Conservation (phyloP, 2,113 vertebrate genomes). For the Scatophagus argus region DNA sequence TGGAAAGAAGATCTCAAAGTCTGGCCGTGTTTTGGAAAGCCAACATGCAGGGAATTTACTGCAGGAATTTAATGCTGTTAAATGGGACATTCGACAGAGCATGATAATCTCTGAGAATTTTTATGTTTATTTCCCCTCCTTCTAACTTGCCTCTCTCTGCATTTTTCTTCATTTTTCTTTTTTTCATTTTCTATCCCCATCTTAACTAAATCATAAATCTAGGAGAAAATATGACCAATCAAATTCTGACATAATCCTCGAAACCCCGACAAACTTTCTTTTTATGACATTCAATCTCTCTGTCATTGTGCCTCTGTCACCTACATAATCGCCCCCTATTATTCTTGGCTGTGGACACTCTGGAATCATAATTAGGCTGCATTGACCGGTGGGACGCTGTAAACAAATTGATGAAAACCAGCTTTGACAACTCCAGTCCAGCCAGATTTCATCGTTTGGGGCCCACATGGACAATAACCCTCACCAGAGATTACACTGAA, state of each 20-base stretch:
- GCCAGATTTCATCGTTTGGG: slow-evolving; percentile 25
- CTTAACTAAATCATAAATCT: neutral
- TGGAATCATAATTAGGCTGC: slow-evolving; percentile 55
- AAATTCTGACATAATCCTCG: neutral
- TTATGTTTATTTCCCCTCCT: neutral
- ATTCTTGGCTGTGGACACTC: slow-evolving; percentile 29
- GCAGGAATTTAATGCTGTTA: neutral
- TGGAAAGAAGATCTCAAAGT: neutral
- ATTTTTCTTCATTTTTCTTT: neutral
- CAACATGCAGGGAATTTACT: neutral
- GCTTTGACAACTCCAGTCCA: slow-evolving; percentile 59
- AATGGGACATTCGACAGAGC: neutral
- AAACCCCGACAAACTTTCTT: neutral
- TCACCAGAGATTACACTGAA: slow-evolving; percentile 34
- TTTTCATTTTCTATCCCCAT: neutral
- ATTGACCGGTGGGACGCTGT: slow-evolving; percentile 39
- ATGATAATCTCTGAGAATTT: neutral
- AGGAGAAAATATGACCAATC: neutral
- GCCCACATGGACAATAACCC: slow-evolving; percentile 44
- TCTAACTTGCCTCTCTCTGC: neutral
- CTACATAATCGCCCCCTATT: slow-evolving; percentile 50
- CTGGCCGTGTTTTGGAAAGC: neutral
- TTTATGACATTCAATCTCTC: neutral
- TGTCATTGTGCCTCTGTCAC: slow-evolving; percentile 22
- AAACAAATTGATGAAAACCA: slow-evolving; percentile 64